Evolutionary conservation across 2,888 invertebrate genomes (phyloP).

Genomic region (Pachycephus smyrnensis): DNA sequence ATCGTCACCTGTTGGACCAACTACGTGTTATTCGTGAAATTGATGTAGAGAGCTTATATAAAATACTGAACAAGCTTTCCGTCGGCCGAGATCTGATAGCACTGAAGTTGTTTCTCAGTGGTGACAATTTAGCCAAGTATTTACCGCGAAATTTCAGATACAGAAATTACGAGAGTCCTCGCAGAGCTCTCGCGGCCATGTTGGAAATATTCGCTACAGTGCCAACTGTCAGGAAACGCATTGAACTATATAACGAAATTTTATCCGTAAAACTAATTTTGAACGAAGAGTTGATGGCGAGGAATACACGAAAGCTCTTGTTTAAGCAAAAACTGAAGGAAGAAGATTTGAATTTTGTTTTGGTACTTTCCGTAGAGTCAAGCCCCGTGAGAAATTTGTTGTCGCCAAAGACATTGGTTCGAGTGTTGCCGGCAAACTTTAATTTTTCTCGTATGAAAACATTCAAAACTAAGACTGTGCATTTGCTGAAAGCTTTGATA

Average conservation of each 20-base stretch:
- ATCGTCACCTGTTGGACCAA: neutral
- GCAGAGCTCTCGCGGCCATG: neutral
- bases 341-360: conserved; percentile 10
- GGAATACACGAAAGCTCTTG: neutral
- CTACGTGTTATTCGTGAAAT: neutral
- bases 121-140: conserved; percentile 20
- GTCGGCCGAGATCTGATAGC: conserved; percentile 10
- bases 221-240: neutral
- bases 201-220: neutral
- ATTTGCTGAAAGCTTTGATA: conserved; percentile 17
- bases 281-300: neutral
- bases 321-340: neutral
- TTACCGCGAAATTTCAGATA: conserved; percentile 15
- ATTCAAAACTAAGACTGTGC: conserved; percentile 14
- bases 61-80: conserved; percentile 1
- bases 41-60: neutral
- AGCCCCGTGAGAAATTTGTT: conserved; percentile 6
- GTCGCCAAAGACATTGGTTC: conserved; percentile 4
- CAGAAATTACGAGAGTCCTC: neutral
- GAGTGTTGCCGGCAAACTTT: conserved; percentile 14
- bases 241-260: neutral
- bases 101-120: conserved; percentile 24
- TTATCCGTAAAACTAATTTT: neutral
- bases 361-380: neutral
- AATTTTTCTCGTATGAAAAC: neutral